Percentiles rank a stretch among this genome's conserved stretches.
Conservation (phyloP, 2,797 vertebrate species). For the Lates japonicus region DNA sequence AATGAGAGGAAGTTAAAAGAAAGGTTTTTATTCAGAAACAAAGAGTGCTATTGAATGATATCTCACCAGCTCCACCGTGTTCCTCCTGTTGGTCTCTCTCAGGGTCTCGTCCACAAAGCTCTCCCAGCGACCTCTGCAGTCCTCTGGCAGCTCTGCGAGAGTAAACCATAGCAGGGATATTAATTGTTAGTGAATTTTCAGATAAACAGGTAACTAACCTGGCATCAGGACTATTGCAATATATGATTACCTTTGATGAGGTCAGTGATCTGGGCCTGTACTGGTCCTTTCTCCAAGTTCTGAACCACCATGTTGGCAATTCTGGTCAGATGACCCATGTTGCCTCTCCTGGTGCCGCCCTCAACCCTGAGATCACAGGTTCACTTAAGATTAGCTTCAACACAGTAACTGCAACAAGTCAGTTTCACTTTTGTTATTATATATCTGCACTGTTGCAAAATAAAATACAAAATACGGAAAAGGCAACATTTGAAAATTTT, state of each 20-base stretch:
- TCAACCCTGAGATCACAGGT: conserved; percentile 85
- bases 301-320: conserved; percentile 97
- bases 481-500: background rate
- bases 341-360: conserved; percentile 93
- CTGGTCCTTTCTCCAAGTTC: conserved; percentile 94
- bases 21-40: background rate
- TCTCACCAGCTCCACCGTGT: conserved; percentile 96
- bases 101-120: conserved; percentile 96
- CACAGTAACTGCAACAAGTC: background rate
- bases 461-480: background rate
- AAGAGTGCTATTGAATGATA: background rate
- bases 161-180: background rate
- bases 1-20: conserved; percentile 1
- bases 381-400: background rate
- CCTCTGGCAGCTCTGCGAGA: conserved; percentile 92
- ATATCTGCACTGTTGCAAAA: background rate
- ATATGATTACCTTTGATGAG: conserved; percentile 91
- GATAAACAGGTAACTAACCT: background rate
- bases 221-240: fast-evolving
- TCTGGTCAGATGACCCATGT: conserved; percentile 98
- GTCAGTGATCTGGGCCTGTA: conserved; percentile 90
- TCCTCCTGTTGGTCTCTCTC: conserved; percentile 94
- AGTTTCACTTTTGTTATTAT: background rate
- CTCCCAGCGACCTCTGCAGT: conserved; percentile 97
- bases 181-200: background rate